Base-by-base conservation (phyloP, 2,888 invertebrate species). In the Iphiclides podalirius region DNA sequence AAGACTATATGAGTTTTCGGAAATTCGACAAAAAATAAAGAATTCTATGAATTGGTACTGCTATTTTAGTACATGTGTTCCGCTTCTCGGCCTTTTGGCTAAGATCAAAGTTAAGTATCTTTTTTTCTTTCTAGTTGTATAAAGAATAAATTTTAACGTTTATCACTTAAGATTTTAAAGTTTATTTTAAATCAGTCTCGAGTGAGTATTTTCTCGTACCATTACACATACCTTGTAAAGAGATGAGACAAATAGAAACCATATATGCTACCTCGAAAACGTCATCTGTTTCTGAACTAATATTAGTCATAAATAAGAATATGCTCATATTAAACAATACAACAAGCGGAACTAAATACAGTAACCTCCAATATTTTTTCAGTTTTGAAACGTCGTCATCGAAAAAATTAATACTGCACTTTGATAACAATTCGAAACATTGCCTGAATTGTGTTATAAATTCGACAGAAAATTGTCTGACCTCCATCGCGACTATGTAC, bases 391-490 rank as follows among this genome's bases (percentile, higher is more conserved):
- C 17, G 11, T 52, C 44, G 23, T 52, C 43, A 17, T 53, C 34
- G 13, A 55, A 60, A 54, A 56, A 56, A 43, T 47, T n/a, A n/a
- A n/a, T n/a, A n/a, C n/a, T n/a, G n/a, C n/a, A n/a, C n/a, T n/a
- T n/a, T n/a, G n/a, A n/a, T 44, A 31, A 50, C 43, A 53, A 49
- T 42, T 58, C 53, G 12, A 61, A 55, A 54, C 57, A 54, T 14
- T 47, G 33, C 34, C 48, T 38, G 12, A 61, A 45, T 15, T 53
- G 57, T 40, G 55, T 52, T 38, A 39, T 28, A 37, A 51, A 55
- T 51, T 61, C 57, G 11, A 40, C 45, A 28, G 61, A 57, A 48
- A 52, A 52, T 50, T 51, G 48, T 40, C 53, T 42, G 38, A 47
- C 42, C 41, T 42, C 26, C 26, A 26, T 26, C 4, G 26, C 9